Percentiles rank a stretch among this genome's conserved stretches.
Conservation (phyloP, 64 coral and sea anemone species). For the Anthopleura sola region DNA sequence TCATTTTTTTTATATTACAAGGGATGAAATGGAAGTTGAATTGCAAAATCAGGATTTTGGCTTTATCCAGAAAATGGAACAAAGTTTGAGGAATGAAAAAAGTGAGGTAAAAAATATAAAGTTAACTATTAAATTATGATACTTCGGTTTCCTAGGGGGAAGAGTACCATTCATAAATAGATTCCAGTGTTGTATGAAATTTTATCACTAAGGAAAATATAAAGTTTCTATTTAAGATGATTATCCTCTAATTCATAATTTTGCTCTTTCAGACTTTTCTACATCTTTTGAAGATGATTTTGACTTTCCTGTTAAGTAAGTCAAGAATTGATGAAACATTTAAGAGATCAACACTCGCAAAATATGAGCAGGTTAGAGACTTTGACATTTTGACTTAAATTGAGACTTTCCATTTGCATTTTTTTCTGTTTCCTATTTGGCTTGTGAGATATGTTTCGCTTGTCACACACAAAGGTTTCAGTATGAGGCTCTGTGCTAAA, state of each 20-base stretch:
- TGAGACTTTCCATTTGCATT: too few species aligned
- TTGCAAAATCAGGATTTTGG: slow-evolving; percentile 72
- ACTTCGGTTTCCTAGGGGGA: too few species aligned
- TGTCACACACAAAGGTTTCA: too few species aligned
- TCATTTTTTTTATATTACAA: slow-evolving; percentile 2
- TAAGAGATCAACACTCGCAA: slow-evolving; percentile 74
- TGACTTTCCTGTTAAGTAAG: slow-evolving; percentile 81
- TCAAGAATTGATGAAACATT: slow-evolving; percentile 86
- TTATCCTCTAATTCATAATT: not conserved
- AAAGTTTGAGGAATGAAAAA: slow-evolving; percentile 34
- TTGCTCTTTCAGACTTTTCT: slow-evolving; percentile 70
- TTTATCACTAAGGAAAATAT: too few species aligned
- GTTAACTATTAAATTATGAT: not conserved
- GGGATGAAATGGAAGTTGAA: slow-evolving; percentile 77
- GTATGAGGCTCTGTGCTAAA: too few species aligned
- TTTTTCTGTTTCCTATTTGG: too few species aligned
- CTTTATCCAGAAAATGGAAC: slow-evolving; percentile 64
- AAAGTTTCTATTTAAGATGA: too few species aligned
- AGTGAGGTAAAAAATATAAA: slow-evolving; percentile 44
- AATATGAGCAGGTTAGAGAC: slow-evolving; percentile 87
- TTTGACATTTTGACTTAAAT: too few species aligned
- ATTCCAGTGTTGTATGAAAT: too few species aligned
- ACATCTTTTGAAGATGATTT: slow-evolving; percentile 79
- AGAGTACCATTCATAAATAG: too few species aligned
- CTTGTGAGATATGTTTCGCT: too few species aligned